Percentiles rank a stretch among this genome's conserved stretches.
Conservation (phyloP, 2,113 vertebrate genomes). For the Suricata suricatta region DNA sequence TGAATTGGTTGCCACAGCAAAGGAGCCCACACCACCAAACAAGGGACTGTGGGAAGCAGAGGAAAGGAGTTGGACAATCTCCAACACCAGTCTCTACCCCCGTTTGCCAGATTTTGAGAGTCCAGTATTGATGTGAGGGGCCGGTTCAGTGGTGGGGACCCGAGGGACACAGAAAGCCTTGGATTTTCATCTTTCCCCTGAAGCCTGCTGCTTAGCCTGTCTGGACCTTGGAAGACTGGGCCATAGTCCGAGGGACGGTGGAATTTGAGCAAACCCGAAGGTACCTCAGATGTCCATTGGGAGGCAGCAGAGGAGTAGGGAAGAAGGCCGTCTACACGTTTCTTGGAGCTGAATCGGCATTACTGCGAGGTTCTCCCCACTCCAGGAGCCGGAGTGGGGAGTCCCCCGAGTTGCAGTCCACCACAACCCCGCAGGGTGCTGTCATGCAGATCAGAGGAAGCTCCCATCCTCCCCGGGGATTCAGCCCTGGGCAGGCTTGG, state of each 20-base stretch:
- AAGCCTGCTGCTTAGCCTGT: background rate
- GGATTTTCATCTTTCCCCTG: background rate
- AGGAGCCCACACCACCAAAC: background rate
- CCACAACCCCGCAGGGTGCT: background rate
- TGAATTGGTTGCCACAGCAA: background rate
- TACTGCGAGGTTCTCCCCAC: background rate
- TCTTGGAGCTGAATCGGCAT: accelerated
- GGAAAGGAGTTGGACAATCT: background rate
- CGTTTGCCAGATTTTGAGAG: background rate
- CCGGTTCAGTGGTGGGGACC: background rate
- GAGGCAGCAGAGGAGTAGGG: constrained; percentile 51
- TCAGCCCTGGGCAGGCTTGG: background rate
- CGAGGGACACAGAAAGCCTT: background rate
- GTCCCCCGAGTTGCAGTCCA: background rate
- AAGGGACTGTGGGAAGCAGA: background rate
- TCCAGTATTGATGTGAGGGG: background rate
- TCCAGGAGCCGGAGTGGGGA: background rate
- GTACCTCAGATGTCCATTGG: background rate
- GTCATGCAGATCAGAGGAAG: background rate
- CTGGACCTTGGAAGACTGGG: background rate
- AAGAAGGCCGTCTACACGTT: background rate
- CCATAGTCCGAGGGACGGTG: background rate
- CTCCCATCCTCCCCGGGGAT: background rate
- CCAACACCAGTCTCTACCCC: background rate
- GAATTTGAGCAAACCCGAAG: background rate